Percentiles rank a stretch among this genome's conserved stretches.
Conservation (phyloP, 1,140 invertebrate genomes). For the Bombus sylvicola region DNA sequence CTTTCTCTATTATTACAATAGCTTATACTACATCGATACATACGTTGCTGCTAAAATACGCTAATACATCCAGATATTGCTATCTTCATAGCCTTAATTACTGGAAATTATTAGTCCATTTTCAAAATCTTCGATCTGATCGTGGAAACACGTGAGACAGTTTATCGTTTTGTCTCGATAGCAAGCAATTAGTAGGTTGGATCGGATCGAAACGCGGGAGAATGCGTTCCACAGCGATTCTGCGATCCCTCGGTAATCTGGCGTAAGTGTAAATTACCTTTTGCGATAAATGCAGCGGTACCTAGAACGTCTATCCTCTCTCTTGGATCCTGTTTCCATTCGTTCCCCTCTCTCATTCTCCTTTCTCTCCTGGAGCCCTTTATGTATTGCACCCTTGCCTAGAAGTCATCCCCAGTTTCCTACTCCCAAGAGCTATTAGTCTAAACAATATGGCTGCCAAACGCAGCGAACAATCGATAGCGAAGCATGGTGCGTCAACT, state of each 20-base stretch:
- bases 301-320: slow-evolving; percentile 56
- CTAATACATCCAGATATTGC: no score
- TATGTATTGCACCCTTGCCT: slow-evolving; percentile 60
- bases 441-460: slow-evolving; percentile 81
- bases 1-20: no score
- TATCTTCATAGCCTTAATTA: no score
- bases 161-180: neutral
- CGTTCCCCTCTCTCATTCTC: slow-evolving; percentile 46
- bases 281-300: slow-evolving; percentile 60
- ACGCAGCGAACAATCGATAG: slow-evolving; percentile 79
- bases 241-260: slow-evolving; percentile 52
- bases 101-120: neutral
- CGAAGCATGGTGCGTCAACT: slow-evolving; percentile 63
- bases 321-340: slow-evolving; percentile 50
- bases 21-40: no score
- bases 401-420: slow-evolving; percentile 66
- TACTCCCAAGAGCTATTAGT: slow-evolving; percentile 80
- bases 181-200: neutral
- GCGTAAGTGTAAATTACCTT: slow-evolving; percentile 76
- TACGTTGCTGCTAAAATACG: no score
- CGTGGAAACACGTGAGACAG: neutral
- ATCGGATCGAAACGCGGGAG: neutral
- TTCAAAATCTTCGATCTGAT: neutral
- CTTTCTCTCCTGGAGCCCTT: slow-evolving; percentile 58
- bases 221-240: slow-evolving; percentile 46